Evolutionary conservation across 2,888 invertebrate genomes (phyloP).

Genomic region (Caenorhabditis sp.): DNA sequence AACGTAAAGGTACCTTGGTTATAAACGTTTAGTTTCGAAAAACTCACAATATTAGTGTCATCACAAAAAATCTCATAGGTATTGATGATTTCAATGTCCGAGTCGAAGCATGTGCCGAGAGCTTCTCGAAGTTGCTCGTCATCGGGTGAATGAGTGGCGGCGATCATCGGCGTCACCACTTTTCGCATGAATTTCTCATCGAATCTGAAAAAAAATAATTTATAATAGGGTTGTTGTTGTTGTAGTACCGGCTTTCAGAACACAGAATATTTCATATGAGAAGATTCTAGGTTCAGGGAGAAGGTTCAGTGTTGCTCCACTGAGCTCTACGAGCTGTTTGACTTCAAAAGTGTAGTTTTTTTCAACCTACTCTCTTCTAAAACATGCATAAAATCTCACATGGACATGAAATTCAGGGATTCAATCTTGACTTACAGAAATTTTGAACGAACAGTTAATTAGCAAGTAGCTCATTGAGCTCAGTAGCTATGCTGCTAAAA

Average conservation of each 20-base stretch:
- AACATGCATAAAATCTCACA: too few relatives aligned
- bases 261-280: too few relatives aligned
- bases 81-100: slow-evolving; percentile 24
- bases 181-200: slow-evolving; percentile 27
- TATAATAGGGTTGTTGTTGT: not conserved
- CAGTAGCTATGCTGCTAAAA: too few relatives aligned
- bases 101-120: slow-evolving; percentile 13
- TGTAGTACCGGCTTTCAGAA: not conserved
- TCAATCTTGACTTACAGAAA: too few relatives aligned
- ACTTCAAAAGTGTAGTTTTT: too few relatives aligned
- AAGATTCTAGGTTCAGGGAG: too few relatives aligned
- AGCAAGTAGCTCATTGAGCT: too few relatives aligned
- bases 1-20: not conserved
- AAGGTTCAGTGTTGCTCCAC: too few relatives aligned
- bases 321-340: too few relatives aligned
- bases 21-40: not conserved
- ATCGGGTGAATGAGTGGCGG: slow-evolving; percentile 21
- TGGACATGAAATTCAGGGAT: too few relatives aligned
- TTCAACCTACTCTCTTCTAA: too few relatives aligned
- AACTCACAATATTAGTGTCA: slow-evolving; percentile 27
- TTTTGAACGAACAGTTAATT: too few relatives aligned
- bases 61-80: slow-evolving; percentile 26
- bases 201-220: slow-evolving; percentile 15
- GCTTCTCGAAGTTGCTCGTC: slow-evolving; percentile 3
- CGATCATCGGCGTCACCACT: slow-evolving; percentile 23